Evolutionary conservation across 1,140 invertebrate genomes (phyloP).

Genomic region (Cardiocondyla obscurior): DNA sequence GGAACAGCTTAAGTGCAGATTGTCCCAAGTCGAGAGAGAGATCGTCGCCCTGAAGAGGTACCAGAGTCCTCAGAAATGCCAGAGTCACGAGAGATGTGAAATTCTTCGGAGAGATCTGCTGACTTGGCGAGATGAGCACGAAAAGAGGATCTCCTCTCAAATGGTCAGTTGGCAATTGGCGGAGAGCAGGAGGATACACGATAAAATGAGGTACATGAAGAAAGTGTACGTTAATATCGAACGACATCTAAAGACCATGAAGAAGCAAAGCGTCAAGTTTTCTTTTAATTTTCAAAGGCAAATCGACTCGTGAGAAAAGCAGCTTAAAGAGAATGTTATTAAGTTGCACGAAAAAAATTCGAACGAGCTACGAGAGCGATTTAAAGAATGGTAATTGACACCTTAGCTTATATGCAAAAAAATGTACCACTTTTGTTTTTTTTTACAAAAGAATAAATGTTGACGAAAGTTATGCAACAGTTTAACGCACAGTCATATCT

Average conservation of each 20-base stretch:
- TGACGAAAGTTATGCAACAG: background rate
- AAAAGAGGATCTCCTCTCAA: conserved; percentile 54
- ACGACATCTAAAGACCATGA: conserved; percentile 64
- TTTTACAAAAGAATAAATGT: background rate
- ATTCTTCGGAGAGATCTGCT: conserved; percentile 55
- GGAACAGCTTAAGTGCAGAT: conserved; percentile 58
- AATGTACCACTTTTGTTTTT: no score
- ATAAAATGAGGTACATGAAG: conserved; percentile 50
- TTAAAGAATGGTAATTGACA: conserved; percentile 50
- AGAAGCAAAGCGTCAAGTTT: conserved; percentile 62
- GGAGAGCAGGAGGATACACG: conserved; percentile 53
- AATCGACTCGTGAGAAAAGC: conserved; percentile 66
- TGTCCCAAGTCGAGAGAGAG: conserved; percentile 55
- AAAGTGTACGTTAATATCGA: conserved; percentile 64
- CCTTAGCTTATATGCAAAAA: no score
- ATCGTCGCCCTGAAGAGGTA: conserved; percentile 59
- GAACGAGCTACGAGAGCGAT: conserved; percentile 47
- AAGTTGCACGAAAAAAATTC: conserved; percentile 59
- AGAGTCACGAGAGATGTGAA: conserved; percentile 40
- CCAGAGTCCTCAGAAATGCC: conserved; percentile 53
- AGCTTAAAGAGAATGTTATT: conserved; percentile 56
- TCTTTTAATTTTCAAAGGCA: conserved; percentile 67
- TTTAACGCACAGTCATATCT: background rate
- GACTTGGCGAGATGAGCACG: conserved; percentile 59
- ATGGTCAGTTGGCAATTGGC: conserved; percentile 58